Percentiles rank a stretch among this genome's conserved stretches.
Conservation (phyloP, 2,113 vertebrate species). For the Blennius ocellaris region DNA sequence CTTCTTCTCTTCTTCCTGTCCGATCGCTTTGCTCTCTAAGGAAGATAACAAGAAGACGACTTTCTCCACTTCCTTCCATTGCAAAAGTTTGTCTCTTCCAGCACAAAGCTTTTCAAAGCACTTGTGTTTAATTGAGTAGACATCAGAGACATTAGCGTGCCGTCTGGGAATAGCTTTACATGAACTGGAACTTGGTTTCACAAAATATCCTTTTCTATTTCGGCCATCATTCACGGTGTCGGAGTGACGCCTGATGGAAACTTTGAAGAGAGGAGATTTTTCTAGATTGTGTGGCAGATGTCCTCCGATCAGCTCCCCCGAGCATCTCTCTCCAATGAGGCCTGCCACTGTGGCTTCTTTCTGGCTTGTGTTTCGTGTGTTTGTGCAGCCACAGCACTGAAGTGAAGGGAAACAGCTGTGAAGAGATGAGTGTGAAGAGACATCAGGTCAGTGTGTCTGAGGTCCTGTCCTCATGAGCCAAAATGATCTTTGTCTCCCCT, state of each 20-base stretch:
- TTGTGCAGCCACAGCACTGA: slow-evolving; percentile 42
- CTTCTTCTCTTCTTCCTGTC: slow-evolving; percentile 16
- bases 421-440: slow-evolving; percentile 60
- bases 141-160: neutral
- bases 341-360: slow-evolving; percentile 52
- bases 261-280: neutral
- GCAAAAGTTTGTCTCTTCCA: slow-evolving; percentile 6
- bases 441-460: slow-evolving; percentile 33
- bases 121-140: neutral
- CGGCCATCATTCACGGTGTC: neutral
- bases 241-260: neutral
- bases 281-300: slow-evolving; percentile 1
- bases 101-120: neutral
- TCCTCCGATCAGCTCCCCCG: neutral
- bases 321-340: slow-evolving; percentile 29
- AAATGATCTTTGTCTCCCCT: no score
- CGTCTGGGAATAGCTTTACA: neutral
- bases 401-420: slow-evolving; percentile 58
- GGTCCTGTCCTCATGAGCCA: neutral
- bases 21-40: slow-evolving; percentile 17
- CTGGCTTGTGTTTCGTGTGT: neutral
- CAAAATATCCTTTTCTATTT: neutral
- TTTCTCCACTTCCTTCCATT: neutral
- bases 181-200: neutral
- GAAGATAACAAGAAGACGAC: neutral